Evolutionary conservation across 2,888 invertebrate species (phyloP), one percentile per base, ranked within the genome.

Genomic region (Ellobium chinense): DNA sequence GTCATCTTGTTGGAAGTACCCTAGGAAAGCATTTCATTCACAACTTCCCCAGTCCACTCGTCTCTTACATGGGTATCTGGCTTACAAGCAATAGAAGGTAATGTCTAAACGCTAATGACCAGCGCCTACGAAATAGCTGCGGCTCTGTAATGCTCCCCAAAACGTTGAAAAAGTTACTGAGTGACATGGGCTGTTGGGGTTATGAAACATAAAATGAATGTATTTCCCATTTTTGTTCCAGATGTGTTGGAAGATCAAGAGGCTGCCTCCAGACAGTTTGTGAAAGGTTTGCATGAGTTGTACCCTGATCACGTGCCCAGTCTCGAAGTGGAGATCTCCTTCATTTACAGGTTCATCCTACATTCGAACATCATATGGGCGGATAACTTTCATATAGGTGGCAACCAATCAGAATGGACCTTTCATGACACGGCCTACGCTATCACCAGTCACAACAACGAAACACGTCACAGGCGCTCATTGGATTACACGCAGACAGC

Each of bases 201-300:
- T 54, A 21, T 21, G 24, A 21, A 9, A 24, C n/a, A n/a, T n/a
- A n/a, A n/a, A n/a, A n/a, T n/a, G n/a, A n/a, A n/a, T 36, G 4
- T 31, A 34, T 24, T 21, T 54, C 7, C 24, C 14, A 24, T 27
- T 29, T 54, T 29, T 24, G n/a, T 21, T 12, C 12, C 70, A 78
- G 78, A 72, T 63, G 78, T 78, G 1, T 39, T 78, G 63, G 70
- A 68, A 24, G 70, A 7, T 9, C 68, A 78, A 36, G 78, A 78
- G 27, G 46, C 29, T 2, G 70, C 78, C 4, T 31, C 63, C 2
- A 24, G 1, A 18, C 36, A 27, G 0, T 78, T 78, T 54, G 54
- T 70, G 9, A 31, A 63, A n/a, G 14, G 24, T 4, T 29, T 78
- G 4, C 24, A n/a, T 9, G 18, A 31, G 1, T 0, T 1, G 18